Evolutionary conservation across 2,113 vertebrate species (phyloP).

Genomic region (Erinaceus europaeus): DNA sequence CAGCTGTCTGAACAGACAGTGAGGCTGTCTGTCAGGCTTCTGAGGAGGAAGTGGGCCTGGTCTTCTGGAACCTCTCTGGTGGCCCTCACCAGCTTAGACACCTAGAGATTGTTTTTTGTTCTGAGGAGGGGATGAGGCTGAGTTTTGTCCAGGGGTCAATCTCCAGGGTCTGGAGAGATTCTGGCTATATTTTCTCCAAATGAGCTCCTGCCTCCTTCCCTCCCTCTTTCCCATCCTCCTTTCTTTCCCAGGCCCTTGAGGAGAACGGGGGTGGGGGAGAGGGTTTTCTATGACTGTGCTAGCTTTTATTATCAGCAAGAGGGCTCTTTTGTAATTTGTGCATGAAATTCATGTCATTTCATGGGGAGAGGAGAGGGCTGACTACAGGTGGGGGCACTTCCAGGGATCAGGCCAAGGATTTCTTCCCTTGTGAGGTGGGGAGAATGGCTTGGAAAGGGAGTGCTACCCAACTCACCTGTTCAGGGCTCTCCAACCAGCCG

Average conservation of each 20-base stretch:
- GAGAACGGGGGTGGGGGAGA: background rate
- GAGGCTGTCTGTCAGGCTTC: no score
- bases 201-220: no score
- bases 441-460: background rate
- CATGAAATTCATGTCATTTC: slow-evolving; percentile 74
- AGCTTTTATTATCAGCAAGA: slow-evolving; percentile 30
- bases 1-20: no score
- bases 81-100: background rate
- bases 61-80: no score
- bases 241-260: background rate
- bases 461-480: slow-evolving; percentile 36
- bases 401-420: slow-evolving; percentile 50
- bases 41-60: no score
- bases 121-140: fast-evolving
- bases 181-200: background rate
- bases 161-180: background rate
- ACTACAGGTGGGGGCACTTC: slow-evolving; percentile 35
- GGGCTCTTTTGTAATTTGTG: slow-evolving; percentile 59
- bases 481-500: slow-evolving; percentile 68
- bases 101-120: background rate
- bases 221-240: background rate
- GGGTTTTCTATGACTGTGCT: slow-evolving; percentile 49
- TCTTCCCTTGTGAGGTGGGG: slow-evolving; percentile 24
- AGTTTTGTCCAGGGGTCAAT: background rate
- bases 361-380: slow-evolving; percentile 61